phyloP scores from a whole-genome alignment of 2,113 vertebrate genomes.

The Paracanthobrama guichenoti region DNA sequence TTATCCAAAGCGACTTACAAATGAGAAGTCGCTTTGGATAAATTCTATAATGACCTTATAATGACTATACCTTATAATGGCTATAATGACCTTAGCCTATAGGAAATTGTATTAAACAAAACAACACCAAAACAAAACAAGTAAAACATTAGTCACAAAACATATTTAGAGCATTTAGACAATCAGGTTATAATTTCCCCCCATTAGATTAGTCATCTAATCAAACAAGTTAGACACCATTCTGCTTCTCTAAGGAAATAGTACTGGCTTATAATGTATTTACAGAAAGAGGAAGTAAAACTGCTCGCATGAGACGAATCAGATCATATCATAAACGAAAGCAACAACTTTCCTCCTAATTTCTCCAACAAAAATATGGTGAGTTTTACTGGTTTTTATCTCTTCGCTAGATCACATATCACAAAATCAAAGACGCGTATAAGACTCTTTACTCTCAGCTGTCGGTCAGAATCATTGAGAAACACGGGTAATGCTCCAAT shows the following conservation, averaged over 20 bases:
- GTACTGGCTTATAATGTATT: background rate
- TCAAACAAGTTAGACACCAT: conserved; percentile 3
- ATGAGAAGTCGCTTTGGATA: too few relatives aligned
- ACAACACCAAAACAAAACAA: background rate
- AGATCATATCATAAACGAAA: conserved; percentile 24
- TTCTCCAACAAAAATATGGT: background rate
- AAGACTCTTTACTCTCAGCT: background rate
- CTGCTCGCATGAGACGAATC: background rate
- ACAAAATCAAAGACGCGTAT: background rate
- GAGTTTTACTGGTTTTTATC: background rate
- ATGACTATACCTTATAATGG: too few relatives aligned
- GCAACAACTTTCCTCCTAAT: background rate
- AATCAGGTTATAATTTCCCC: background rate
- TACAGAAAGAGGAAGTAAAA: conserved; percentile 35
- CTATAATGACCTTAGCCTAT: too few relatives aligned
- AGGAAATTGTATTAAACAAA: too few relatives aligned
- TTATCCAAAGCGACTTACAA: too few relatives aligned
- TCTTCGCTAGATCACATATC: background rate
- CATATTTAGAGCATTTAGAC: background rate
- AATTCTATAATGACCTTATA: too few relatives aligned
- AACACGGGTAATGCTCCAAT: background rate
- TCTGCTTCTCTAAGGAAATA: background rate
- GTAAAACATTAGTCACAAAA: background rate
- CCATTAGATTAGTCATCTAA: background rate
- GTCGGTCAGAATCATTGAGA: background rate